Conservation (phyloP, 2,113 vertebrate genomes). For the Cathartes aura region DNA sequence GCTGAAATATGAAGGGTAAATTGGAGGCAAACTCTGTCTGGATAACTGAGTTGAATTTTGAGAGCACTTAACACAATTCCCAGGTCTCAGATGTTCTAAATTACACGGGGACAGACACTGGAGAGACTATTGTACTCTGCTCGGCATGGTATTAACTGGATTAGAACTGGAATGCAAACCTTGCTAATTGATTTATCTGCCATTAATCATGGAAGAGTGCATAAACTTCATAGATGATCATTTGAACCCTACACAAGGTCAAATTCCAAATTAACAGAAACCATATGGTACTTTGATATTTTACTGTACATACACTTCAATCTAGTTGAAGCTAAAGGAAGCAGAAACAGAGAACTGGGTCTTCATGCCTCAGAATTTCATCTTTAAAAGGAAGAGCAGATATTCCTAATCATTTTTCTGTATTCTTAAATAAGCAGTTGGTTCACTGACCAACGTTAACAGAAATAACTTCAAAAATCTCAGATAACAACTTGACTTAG, state of each 20-base stretch:
- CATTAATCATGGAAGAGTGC: constrained; percentile 24
- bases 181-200: constrained; percentile 40
- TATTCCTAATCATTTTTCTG: background rate
- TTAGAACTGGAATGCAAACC: constrained; percentile 43
- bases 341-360: background rate
- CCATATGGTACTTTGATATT: background rate
- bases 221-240: background rate
- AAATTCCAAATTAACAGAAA: constrained; percentile 29
- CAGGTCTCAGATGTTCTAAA: constrained; percentile 45
- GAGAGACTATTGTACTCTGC: constrained; percentile 9
- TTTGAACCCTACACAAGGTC: constrained; percentile 34
- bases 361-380: background rate
- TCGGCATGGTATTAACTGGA: constrained; percentile 45
- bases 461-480: background rate
- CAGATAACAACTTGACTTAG: background rate
- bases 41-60: constrained; percentile 22
- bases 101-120: constrained; percentile 32
- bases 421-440: background rate
- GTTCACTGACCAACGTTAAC: background rate
- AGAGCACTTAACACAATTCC: constrained; percentile 20
- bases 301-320: background rate
- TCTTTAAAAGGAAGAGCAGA: background rate
- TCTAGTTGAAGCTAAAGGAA: background rate
- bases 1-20: constrained; percentile 26
- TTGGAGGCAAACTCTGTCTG: background rate